Percentiles rank a stretch among this genome's conserved stretches.
Conservation (phyloP, 2,888 invertebrate genomes). For the Epirrita christyi region DNA sequence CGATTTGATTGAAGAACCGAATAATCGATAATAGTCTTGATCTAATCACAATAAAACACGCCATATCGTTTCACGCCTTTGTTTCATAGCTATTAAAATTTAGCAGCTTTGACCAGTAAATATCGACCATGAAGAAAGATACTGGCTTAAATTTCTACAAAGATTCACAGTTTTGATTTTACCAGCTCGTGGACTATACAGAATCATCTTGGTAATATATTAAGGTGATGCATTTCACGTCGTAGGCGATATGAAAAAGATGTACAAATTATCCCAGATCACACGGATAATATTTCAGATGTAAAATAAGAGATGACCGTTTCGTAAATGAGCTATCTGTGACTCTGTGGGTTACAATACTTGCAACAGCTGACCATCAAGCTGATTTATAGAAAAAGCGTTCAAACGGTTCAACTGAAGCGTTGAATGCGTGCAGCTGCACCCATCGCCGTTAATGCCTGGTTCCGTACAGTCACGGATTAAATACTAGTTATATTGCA, state of each 20-base stretch:
- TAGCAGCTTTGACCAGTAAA: too few species aligned
- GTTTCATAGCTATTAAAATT: too few species aligned
- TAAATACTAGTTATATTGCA: not conserved
- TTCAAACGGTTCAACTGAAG: constrained; percentile 47
- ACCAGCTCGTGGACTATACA: too few species aligned
- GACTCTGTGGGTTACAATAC: constrained; percentile 9
- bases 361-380: constrained; percentile 1
- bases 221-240: too few species aligned
- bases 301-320: not conserved
- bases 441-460: constrained; percentile 45
- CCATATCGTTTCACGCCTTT: not conserved
- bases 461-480: constrained; percentile 43
- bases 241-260: too few species aligned
- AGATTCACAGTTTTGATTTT: too few species aligned
- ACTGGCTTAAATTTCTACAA: too few species aligned
- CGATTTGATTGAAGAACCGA: constrained; percentile 1
- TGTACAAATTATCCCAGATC: too few species aligned
- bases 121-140: too few species aligned
- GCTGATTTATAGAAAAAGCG: constrained; percentile 7
- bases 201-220: too few species aligned
- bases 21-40: constrained; percentile 11
- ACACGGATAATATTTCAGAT: not conserved
- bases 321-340: constrained; percentile 2
- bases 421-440: constrained; percentile 52
- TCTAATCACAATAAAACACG: constrained; percentile 10